Evolutionary conservation across 2,113 vertebrate species (phyloP).

Genomic region (Greenwoodochromis staneri): DNA sequence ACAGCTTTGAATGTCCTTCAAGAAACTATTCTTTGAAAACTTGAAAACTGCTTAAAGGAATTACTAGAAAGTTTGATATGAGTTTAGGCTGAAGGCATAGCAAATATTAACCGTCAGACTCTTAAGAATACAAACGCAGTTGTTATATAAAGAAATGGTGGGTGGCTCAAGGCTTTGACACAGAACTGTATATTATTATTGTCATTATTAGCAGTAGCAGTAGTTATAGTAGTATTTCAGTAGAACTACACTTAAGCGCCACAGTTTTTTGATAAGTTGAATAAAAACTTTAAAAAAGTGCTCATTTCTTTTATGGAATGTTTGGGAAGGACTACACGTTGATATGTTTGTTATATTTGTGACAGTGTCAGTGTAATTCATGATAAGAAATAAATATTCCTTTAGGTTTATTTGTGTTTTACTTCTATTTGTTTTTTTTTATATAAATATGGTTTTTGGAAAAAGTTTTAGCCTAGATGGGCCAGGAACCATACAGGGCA

Average conservation of each 20-base stretch:
- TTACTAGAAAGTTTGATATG: not conserved
- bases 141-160: rapidly evolving
- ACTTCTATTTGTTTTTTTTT: not conserved
- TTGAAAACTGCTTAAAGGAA: not conserved
- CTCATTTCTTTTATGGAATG: rapidly evolving
- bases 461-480: rapidly evolving
- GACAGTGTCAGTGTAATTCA: not conserved
- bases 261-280: not conserved
- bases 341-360: not conserved
- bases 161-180: not conserved
- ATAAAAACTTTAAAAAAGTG: not conserved
- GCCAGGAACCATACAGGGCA: not conserved
- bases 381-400: not conserved
- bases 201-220: not conserved
- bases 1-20: not conserved
- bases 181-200: not conserved
- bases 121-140: not conserved
- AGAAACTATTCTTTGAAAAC: not conserved
- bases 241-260: not conserved
- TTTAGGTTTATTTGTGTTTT: not conserved
- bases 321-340: not conserved
- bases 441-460: not conserved
- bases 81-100: not conserved
- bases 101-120: not conserved
- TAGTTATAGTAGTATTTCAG: not conserved